Percentiles rank a stretch among this genome's conserved stretches.
phyloP scores from a whole-genome alignment of 1,140 invertebrate species.

The Brachionus paranguensis region DNA sequence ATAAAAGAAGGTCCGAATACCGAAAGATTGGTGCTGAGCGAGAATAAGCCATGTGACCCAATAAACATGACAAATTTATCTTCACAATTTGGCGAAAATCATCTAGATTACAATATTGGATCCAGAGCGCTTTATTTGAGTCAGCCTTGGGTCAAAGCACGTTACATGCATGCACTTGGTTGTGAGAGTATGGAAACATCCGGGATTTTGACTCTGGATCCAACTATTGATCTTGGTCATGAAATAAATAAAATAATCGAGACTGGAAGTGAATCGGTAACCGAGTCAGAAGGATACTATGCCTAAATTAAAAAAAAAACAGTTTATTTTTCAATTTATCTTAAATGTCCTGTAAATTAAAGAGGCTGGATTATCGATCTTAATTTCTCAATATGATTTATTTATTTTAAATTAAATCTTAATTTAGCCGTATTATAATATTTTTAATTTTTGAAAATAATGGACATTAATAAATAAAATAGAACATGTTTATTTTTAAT shows the following conservation, averaged over 20 bases:
- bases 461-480: background rate
- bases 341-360: background rate
- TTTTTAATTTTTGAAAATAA: background rate
- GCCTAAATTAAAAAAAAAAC: slow-evolving; percentile 11
- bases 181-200: slow-evolving; percentile 23
- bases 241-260: slow-evolving; percentile 28
- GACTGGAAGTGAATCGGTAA: background rate
- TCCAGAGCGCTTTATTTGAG: slow-evolving; percentile 9
- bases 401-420: background rate
- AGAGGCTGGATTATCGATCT: background rate
- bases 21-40: background rate
- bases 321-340: background rate
- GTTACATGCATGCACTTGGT: background rate
- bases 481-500: background rate
- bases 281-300: slow-evolving; percentile 29
- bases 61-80: slow-evolving; percentile 24
- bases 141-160: slow-evolving; percentile 19
- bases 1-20: background rate
- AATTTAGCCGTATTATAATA: background rate
- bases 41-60: background rate
- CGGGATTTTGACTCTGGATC: slow-evolving; percentile 10
- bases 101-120: slow-evolving; percentile 28
- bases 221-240: background rate
- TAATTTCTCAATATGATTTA: background rate
- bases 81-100: slow-evolving; percentile 32